phyloP scores from a whole-genome alignment of 2,888 invertebrate species.

The Agonopterix subpropinquella region DNA sequence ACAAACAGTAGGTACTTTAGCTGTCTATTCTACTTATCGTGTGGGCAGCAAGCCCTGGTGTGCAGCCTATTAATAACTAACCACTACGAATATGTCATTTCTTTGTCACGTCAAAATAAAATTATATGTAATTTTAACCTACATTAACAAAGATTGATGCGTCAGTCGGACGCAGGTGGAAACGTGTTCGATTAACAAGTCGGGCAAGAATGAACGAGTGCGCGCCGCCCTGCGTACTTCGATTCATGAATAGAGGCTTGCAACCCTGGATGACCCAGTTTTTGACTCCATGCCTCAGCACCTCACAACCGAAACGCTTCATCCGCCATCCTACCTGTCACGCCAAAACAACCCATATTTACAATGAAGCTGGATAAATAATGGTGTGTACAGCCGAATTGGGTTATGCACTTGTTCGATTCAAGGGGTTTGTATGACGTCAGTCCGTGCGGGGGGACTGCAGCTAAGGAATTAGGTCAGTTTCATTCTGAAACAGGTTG shows the following conservation, averaged over 20 bases:
- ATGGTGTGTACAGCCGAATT: neutral
- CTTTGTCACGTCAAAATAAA: too few relatives aligned
- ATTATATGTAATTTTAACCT: too few relatives aligned
- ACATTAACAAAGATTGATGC: constrained; percentile 23
- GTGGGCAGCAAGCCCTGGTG: too few relatives aligned
- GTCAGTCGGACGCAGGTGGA: constrained; percentile 30
- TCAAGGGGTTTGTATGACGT: constrained; percentile 61
- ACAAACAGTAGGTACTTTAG: too few relatives aligned
- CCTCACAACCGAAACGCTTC: constrained; percentile 22
- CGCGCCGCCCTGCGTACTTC: constrained; percentile 59
- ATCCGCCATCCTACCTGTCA: constrained; percentile 19
- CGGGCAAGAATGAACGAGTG: constrained; percentile 60
- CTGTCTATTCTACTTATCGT: too few relatives aligned
- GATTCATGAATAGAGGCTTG: constrained; percentile 78
- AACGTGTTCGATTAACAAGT: constrained; percentile 45
- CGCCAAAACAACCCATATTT: constrained; percentile 7
- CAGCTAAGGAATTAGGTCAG: constrained; percentile 75
- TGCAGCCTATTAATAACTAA: too few relatives aligned
- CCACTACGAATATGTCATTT: too few relatives aligned
- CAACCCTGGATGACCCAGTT: constrained; percentile 81
- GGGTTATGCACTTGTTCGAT: constrained; percentile 6
- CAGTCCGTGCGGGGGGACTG: constrained; percentile 67
- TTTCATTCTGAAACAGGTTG: constrained; percentile 80
- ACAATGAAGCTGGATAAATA: neutral
- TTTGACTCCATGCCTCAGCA: constrained; percentile 56